These are phyloP conservation scores for Antigone vipio DNA, from an alignment of 2,113 vertebrate species.

Conservation along the genomic window DNA sequence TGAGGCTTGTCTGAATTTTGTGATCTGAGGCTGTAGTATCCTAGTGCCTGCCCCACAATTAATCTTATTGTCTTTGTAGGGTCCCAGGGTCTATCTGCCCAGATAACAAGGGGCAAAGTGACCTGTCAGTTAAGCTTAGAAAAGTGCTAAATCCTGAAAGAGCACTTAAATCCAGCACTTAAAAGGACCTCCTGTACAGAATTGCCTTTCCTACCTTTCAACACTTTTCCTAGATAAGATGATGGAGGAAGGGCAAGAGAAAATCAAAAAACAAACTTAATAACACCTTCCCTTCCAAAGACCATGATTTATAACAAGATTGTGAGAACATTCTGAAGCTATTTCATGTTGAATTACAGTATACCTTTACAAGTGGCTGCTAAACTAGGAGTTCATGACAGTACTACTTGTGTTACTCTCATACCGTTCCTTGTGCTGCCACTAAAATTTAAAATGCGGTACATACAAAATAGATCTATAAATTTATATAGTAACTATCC, in stretches of 20 bases:
- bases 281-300: constrained; percentile 75
- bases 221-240: constrained; percentile 68
- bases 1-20: constrained; percentile 32
- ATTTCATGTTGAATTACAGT: constrained; percentile 86
- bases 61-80: constrained; percentile 28
- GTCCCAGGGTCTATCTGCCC: constrained; percentile 40
- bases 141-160: constrained; percentile 53
- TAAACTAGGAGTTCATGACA: constrained; percentile 70
- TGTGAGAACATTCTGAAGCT: constrained; percentile 77
- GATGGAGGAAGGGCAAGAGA: constrained; percentile 73
- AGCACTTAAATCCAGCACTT: constrained; percentile 69
- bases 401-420: constrained; percentile 63
- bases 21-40: constrained; percentile 22
- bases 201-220: constrained; percentile 75
- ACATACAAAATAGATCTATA: constrained; percentile 84
- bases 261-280: constrained; percentile 79
- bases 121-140: constrained; percentile 54
- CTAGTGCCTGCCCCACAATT: constrained; percentile 33
- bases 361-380: constrained; percentile 77
- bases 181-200: constrained; percentile 67
- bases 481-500: constrained; percentile 84
- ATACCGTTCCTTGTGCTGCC: constrained; percentile 70
- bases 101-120: constrained; percentile 64
- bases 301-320: constrained; percentile 81
- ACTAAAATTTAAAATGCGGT: constrained; percentile 82